phyloP scores from a whole-genome alignment of 23 tunicate genomes.

The Aplidium turbinatum region DNA sequence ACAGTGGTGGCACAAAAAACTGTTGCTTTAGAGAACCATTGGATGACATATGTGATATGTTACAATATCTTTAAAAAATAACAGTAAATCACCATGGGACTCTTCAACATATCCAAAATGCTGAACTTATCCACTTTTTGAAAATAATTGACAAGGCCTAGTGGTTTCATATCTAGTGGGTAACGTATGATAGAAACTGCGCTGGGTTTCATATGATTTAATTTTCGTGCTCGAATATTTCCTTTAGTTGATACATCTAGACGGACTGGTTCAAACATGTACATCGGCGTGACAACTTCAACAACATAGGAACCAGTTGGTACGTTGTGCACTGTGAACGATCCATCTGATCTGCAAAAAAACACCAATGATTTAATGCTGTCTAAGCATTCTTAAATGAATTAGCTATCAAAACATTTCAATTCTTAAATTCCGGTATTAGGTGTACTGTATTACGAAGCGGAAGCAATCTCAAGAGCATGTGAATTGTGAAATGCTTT shows the following conservation, averaged over 20 bases:
- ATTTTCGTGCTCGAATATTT: slow-evolving; percentile 70
- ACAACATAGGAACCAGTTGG: slow-evolving; percentile 81
- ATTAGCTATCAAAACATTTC: no score
- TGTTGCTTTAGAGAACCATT: no score
- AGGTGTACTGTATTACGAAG: no score
- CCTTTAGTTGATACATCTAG: slow-evolving; percentile 72
- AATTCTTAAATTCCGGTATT: no score
- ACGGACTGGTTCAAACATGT: slow-evolving; percentile 76
- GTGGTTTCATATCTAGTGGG: slow-evolving; percentile 80
- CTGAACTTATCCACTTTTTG: slow-evolving; percentile 88
- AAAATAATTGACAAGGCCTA: slow-evolving; percentile 65
- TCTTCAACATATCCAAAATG: slow-evolving; percentile 87
- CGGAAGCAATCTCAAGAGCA: no score
- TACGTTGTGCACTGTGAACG: slow-evolving; percentile 70
- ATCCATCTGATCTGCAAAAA: slow-evolving; percentile 61
- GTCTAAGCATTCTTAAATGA: no score
- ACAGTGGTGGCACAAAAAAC: no score
- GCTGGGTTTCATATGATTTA: slow-evolving; percentile 73
- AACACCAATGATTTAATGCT: background rate
- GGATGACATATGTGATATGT: no score
- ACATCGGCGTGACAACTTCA: slow-evolving; percentile 61
- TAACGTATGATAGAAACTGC: slow-evolving; percentile 56
- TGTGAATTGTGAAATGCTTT: no score
- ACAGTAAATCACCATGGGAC: slow-evolving; percentile 70
- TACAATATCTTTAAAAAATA: background rate